phyloP scores from a whole-genome alignment of 1,140 invertebrate species.

The Papilio xuthus region DNA sequence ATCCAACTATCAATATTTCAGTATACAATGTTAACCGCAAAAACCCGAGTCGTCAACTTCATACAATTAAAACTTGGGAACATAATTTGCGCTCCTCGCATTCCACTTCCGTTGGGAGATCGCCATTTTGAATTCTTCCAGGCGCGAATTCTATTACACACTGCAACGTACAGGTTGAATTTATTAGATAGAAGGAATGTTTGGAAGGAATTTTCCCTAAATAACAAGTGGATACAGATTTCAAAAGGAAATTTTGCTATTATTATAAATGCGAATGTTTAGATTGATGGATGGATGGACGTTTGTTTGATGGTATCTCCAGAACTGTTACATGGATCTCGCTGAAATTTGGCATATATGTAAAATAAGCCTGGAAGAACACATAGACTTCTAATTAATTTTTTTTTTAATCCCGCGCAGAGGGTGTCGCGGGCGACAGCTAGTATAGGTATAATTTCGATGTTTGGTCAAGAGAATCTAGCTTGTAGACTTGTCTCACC shows the following conservation, averaged over 20 bases:
- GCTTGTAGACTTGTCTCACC: too few species aligned
- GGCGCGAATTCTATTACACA: conserved; percentile 23
- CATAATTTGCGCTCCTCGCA: conserved; percentile 26
- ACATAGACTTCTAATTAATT: too few species aligned
- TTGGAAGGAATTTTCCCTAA: conserved; percentile 1
- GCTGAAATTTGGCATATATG: too few species aligned
- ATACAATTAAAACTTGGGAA: conserved; percentile 28
- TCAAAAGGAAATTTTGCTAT: background rate
- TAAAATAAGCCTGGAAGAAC: too few species aligned
- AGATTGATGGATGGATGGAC: too few species aligned
- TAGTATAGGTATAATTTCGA: too few species aligned
- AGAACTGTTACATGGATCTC: too few species aligned
- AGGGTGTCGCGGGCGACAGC: too few species aligned
- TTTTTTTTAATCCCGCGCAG: too few species aligned
- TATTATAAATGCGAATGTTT: too few species aligned
- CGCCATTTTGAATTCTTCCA: conserved; percentile 32
- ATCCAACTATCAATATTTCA: conserved; percentile 12
- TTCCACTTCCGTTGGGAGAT: conserved; percentile 31
- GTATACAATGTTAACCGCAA: conserved; percentile 15
- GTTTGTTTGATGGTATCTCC: too few species aligned
- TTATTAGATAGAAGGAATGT: conserved; percentile 7
- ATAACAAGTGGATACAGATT: background rate
- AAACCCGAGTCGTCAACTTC: conserved; percentile 27
- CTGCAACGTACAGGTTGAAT: conserved; percentile 20
- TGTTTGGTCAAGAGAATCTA: too few species aligned